These are phyloP conservation scores for Tillus elongatus DNA, from an alignment of 2,888 invertebrate species.

Conservation along the genomic window DNA sequence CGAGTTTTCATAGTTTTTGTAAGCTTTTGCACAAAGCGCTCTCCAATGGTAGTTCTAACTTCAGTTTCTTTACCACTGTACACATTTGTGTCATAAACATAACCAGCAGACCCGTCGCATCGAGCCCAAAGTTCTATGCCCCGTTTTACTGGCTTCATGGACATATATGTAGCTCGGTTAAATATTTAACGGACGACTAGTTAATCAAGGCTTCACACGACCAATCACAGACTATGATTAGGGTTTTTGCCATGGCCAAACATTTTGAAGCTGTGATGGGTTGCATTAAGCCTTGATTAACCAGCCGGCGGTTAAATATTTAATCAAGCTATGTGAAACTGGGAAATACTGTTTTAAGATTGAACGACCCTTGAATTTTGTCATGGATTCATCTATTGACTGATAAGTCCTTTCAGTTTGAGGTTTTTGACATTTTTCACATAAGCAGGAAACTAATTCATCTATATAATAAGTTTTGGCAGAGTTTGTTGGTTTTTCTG, in stretches of 20 bases:
- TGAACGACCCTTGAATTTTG: conserved; percentile 10
- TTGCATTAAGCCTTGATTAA: too few species aligned
- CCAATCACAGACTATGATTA: too few species aligned
- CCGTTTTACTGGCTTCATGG: conserved; percentile 10
- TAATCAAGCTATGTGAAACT: too few species aligned
- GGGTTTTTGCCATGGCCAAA: too few species aligned
- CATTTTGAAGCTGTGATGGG: too few species aligned
- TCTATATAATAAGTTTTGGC: conserved; percentile 9
- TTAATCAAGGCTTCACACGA: too few species aligned
- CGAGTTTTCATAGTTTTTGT: not conserved
- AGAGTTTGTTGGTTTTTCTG: conserved; percentile 5
- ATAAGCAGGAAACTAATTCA: conserved; percentile 13
- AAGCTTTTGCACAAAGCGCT: not conserved
- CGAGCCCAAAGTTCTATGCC: conserved; percentile 5
- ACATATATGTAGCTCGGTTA: too few species aligned
- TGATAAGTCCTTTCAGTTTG: conserved; percentile 14
- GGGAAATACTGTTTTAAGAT: conserved; percentile 10
- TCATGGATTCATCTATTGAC: conserved; percentile 12
- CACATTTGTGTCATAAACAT: conserved; percentile 2
- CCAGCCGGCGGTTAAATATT: too few species aligned
- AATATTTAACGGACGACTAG: too few species aligned
- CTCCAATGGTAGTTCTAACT: not conserved
- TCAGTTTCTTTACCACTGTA: not conserved
- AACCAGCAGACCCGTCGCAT: not conserved
- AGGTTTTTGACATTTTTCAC: conserved; percentile 14